Base-by-base conservation (phyloP, 2,797 vertebrate genomes). In the Oceanodroma leucorhoa region DNA sequence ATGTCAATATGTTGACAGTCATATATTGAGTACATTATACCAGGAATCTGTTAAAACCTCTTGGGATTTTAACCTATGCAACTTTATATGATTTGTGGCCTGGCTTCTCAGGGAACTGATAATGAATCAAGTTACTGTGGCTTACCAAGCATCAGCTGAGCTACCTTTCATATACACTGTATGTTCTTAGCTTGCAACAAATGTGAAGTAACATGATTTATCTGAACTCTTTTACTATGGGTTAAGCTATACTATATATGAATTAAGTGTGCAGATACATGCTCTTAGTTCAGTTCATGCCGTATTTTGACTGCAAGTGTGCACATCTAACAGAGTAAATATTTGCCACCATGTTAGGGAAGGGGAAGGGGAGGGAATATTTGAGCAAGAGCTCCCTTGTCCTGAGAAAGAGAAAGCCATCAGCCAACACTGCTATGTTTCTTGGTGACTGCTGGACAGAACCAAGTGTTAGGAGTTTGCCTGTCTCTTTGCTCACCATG, bases 91-190 rank as follows among this genome's bases (percentile, higher is more conserved):
- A 62, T 76, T 87, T 90, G 76, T 89, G 60, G 61, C 69, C 30
- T 67, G 1, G 3, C 14, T 94, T 91, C 48, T 15, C 0, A 2
- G 14, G 40, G 58, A 89, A 73, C 0, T 54, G 53, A 38, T 61
- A 93, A 78, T 26, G 34, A 90, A 90, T 67, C 32, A 38, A 80
- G 75, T 61, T 85, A 65, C 67, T 83, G 79, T 43, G 55, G 75
- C 41, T 82, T 82, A 89, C 46, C 38, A 50, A 90, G 58, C 29
- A 61, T 50, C 34, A 84, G 54, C 57, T 82, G 46, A 90, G 70
- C 55, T 90, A 23, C 22, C 13, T 84, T 69, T 84, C 19, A 53
- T 10, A 62, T 58, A 48, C 3, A 21, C 40, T 66, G 5, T 21
- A 53, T 57, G 29, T 57, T 82, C 40, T 78, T 58, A 50, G 23